Base-by-base conservation (phyloP, 2,888 invertebrate species). In the Brachypterus glaber region DNA sequence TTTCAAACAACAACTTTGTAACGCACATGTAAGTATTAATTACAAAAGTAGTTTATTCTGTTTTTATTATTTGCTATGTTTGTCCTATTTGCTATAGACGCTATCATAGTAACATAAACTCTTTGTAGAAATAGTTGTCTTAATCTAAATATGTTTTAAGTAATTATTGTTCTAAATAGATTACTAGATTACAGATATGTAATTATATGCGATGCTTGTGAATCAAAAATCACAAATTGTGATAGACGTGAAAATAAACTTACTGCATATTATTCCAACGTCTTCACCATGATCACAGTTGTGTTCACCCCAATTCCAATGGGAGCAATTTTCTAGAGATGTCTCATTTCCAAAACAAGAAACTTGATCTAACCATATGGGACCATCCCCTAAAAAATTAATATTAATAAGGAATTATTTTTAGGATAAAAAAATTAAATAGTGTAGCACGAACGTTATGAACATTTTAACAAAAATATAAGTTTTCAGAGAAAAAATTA, bases 261-360 rank as follows among this genome's bases (percentile, higher is more conserved):
- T 46, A 17, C 52, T 52, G 41, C 66, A 66, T 15, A 61, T 48
- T 8, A 86, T 44, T 3, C 58, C 58, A 1, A 78, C 82, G 54
- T 85, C 85, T 60, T 85, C 84, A 5, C 68, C 66, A 58, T 85
- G 84, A 39, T 74, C 72, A 55, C 84, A 85, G 55, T 83, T 82
- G 56, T 76, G 73, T 43, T 72, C 71, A 2, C 79, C 79, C 82
- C 81, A 83, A 5, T 72, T 68, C 62, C 72, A 73, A 51, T 78
- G 79, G 11, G 67, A 66, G 55, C 86, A 86, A 11, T 72, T 62
- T 32, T 72, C 69, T n/a, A 86, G 49, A 29, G 64, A 62, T 1
- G 70, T 68, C 60, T 82, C 82, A 46, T 77, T 78, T 5, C 84
- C 86, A 5, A 57, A 54, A 53, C 86, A 86, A 33, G 67, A 70